Evolutionary conservation across 2,113 vertebrate genomes (phyloP), one percentile per base, ranked within the genome.

Genomic region (Gorsachius goisagi): DNA sequence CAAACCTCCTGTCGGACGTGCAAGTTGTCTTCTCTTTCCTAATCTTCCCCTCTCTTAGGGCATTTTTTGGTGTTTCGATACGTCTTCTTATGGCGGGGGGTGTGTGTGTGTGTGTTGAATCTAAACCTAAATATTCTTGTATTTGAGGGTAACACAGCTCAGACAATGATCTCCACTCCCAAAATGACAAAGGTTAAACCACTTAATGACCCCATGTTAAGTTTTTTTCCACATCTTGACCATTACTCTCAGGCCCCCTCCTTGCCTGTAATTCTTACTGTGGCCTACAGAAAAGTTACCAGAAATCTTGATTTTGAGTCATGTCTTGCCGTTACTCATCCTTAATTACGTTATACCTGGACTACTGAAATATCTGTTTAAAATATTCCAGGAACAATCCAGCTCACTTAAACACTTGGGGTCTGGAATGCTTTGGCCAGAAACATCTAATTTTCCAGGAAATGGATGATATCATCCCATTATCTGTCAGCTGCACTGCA

Each of bases 381-480:
- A 75, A 79, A 83, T 58, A 74, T 50, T 89, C 94, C 64, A 91
- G 85, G 85, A 95, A 92, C 81, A 85, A 79, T 76, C 60, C 85
- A 88, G 75, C 87, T 95, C 93, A 69, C 41, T 77, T 35, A 89
- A 92, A 58, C 72, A 49, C 49, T 66, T 9, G 0, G 71, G 55
- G 63, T 68, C 94, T 95, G 96, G 79, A 95, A 96, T 83, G 63
- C 45, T 88, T 80, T 92, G 94, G 82, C 93, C 87, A 92, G 84
- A 90, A 89, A 52, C 15, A 17, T 78, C 63, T 79, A 12, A 45
- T 93, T 94, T 97, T 97, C 96, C 96, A 97, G 96, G 97, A 97
- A 97, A 92, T 14, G 30, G 89, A 92, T 97, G 97, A 97, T 85
- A 49, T 96, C 91, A 97, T 32, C 37, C 81, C 74, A 67, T 95